phyloP scores from a whole-genome alignment of 1,140 invertebrate genomes.

The Propsilocerus akamusi region DNA sequence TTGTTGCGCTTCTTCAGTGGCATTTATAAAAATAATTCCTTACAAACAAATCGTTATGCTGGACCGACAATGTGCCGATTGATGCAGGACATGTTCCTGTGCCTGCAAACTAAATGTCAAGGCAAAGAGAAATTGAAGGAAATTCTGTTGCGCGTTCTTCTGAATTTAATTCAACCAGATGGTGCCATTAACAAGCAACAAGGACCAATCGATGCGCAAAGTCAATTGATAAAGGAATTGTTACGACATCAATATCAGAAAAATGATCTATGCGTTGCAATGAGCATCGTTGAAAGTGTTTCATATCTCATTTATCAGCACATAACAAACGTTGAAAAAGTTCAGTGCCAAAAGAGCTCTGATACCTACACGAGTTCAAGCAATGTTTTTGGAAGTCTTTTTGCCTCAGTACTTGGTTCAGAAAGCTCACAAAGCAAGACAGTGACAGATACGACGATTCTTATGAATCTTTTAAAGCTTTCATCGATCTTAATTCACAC shows the following conservation, averaged over 20 bases:
- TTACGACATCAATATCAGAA: constrained; percentile 43
- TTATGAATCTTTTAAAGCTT: constrained; percentile 48
- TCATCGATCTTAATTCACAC: constrained; percentile 46
- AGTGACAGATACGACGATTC: constrained; percentile 42
- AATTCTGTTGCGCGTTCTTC: constrained; percentile 45
- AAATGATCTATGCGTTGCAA: constrained; percentile 47
- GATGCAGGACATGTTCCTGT: constrained; percentile 48
- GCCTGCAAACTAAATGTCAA: constrained; percentile 49
- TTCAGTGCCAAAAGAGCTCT: constrained; percentile 29
- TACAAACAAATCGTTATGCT: constrained; percentile 28
- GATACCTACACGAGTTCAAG: constrained; percentile 22
- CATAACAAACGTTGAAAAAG: constrained; percentile 34
- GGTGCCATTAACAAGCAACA: constrained; percentile 47
- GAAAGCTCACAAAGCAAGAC: constrained; percentile 32
- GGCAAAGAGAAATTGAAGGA: constrained; percentile 46
- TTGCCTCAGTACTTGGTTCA: constrained; percentile 43
- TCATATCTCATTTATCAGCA: constrained; percentile 36
- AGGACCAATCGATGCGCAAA: constrained; percentile 69
- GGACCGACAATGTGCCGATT: constrained; percentile 59
- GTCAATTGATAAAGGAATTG: constrained; percentile 46
- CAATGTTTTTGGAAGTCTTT: constrained; percentile 39
- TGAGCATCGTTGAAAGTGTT: constrained; percentile 56
- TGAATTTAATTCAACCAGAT: constrained; percentile 45
- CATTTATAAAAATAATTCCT: constrained; percentile 28
- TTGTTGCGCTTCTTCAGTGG: constrained; percentile 53